Conservation (phyloP, 1,140 invertebrate genomes). For the Drosophila prosaltans region DNA sequence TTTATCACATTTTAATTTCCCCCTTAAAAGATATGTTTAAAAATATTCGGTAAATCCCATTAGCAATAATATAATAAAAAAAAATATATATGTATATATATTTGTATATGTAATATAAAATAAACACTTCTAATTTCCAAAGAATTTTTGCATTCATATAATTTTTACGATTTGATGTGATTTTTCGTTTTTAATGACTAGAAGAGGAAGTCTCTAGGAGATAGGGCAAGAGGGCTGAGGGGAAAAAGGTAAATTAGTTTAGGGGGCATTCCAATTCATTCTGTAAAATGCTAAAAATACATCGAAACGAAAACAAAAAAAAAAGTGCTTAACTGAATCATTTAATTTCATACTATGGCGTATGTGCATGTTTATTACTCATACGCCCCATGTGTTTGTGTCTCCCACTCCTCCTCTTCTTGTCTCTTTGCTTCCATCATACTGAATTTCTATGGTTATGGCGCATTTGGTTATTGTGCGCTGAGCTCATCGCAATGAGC, state of each 20-base stretch:
- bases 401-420: neutral
- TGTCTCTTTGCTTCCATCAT: neutral
- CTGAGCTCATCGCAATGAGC: constrained; percentile 63
- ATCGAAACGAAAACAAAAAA: neutral
- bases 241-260: neutral
- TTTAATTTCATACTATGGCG: constrained; percentile 1
- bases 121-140: neutral
- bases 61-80: neutral
- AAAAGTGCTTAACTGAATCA: constrained; percentile 8
- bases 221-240: no score
- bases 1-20: no score
- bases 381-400: neutral
- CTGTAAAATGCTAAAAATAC: constrained; percentile 5
- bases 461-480: constrained; percentile 8
- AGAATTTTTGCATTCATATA: constrained; percentile 4
- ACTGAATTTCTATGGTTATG: constrained; percentile 5
- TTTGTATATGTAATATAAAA: neutral
- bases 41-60: neutral
- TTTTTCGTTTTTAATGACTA: neutral
- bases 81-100: neutral
- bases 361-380: constrained; percentile 27
- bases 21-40: no score
- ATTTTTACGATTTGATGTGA: neutral
- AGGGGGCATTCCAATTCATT: constrained; percentile 5
- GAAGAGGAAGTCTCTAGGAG: neutral